A percentile compares a stretch with the other conserved stretches of the same genome.
Conservation (phyloP, 2,113 vertebrate genomes). For the Dasypus novemcinctus region DNA sequence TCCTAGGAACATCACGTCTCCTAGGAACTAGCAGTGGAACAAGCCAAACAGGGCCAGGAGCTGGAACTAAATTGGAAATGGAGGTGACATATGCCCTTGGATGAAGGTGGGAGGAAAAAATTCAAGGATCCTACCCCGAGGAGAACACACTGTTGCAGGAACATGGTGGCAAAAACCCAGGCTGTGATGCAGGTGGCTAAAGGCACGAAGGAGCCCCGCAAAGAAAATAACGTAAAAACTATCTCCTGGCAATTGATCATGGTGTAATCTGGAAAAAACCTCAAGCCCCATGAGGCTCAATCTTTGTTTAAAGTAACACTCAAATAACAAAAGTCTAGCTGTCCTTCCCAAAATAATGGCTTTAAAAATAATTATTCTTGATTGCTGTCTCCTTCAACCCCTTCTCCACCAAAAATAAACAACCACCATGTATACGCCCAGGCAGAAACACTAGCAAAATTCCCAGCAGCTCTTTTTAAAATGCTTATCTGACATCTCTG, state of each 20-base stretch:
- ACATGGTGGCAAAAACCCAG: no score
- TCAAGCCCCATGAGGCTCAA: fast-evolving
- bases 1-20: no score
- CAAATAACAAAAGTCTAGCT: neutral
- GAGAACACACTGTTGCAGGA: neutral
- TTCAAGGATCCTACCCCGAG: fast-evolving
- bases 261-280: neutral
- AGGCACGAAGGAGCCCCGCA: no score
- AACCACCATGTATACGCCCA: neutral
- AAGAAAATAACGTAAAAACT: fast-evolving
- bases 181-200: neutral
- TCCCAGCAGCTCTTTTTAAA: neutral
- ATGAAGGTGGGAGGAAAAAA: no score
- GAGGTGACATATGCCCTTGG: no score
- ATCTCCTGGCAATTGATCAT: fast-evolving
- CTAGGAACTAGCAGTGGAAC: no score
- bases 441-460: neutral
- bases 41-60: no score
- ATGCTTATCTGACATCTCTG: neutral
- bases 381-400: neutral
- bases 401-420: neutral
- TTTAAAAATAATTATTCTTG: neutral
- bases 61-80: no score
- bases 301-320: neutral
- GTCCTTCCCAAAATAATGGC: neutral